Evolutionary conservation across 2,797 vertebrate genomes (phyloP).

Genomic region (Ctenosaura bakeri): DNA sequence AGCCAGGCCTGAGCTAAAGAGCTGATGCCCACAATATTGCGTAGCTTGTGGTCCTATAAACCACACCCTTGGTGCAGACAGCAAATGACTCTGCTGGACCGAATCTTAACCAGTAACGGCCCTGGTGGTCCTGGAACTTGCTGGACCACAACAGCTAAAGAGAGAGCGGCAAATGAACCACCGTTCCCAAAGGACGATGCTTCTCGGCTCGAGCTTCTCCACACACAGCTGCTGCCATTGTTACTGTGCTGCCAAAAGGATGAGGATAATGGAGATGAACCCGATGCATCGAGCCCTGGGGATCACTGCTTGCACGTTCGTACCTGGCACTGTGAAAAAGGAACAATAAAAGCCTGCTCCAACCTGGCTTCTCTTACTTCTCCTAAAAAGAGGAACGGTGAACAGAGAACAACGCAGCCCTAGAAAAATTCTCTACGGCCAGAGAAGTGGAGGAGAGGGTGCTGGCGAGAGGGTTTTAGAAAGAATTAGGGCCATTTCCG

Average conservation of each 20-base stretch:
- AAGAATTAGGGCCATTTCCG: background rate
- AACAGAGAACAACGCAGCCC: background rate
- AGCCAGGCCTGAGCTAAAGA: background rate
- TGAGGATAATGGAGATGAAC: background rate
- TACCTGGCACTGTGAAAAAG: background rate
- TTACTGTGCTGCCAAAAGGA: background rate
- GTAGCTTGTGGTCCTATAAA: background rate
- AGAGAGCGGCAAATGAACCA: background rate
- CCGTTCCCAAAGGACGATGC: background rate
- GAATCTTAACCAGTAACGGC: background rate
- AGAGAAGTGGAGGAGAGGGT: too few relatives aligned
- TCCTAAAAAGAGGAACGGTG: background rate
- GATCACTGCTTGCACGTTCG: background rate
- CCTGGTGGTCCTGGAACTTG: too few relatives aligned
- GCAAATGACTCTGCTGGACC: background rate
- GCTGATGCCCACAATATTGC: background rate
- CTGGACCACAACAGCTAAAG: background rate
- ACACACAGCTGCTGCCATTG: background rate
- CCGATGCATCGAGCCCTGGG: background rate
- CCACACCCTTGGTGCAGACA: background rate
- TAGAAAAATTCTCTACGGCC: background rate
- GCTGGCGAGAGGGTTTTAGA: accelerated
- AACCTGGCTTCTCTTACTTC: background rate
- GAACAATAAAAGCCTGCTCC: background rate
- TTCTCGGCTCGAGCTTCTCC: background rate